Percentiles rank a stretch among this genome's conserved stretches.
Evolutionary conservation across 2,113 vertebrate species (phyloP).

Genomic region (Pygoscelis antarcticus): DNA sequence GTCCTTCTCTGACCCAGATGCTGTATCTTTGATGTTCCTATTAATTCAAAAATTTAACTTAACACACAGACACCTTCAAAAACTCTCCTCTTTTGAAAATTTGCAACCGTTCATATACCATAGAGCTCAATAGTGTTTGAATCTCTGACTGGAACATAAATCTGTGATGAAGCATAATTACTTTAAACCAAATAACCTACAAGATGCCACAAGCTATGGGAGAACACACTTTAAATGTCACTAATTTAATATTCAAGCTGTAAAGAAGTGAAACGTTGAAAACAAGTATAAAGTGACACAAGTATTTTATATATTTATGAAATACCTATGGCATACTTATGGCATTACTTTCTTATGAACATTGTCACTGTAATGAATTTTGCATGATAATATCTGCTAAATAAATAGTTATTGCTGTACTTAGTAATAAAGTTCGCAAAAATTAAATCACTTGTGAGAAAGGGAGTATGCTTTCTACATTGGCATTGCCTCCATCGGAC

Average conservation of each 20-base stretch:
- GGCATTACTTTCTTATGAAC: neutral
- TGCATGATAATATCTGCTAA: neutral
- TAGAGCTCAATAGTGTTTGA: neutral
- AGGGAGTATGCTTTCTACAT: neutral
- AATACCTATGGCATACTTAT: neutral
- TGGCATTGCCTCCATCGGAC: neutral
- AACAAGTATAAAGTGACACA: neutral
- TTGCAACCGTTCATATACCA: neutral
- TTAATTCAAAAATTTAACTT: conserved; percentile 53
- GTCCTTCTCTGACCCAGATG: conserved; percentile 52
- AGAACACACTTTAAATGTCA: conserved; percentile 19
- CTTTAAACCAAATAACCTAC: conserved; percentile 34
- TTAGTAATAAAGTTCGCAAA: neutral
- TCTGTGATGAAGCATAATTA: conserved; percentile 22
- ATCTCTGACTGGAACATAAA: conserved; percentile 22
- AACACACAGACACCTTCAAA: conserved; percentile 51
- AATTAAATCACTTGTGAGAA: neutral
- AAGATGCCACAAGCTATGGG: neutral
- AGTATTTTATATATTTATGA: conserved; percentile 1
- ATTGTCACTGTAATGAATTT: neutral
- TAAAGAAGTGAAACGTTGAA: conserved; percentile 4
- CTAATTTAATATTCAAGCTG: conserved; percentile 29
- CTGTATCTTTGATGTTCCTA: conserved; percentile 41
- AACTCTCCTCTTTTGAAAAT: conserved; percentile 17
- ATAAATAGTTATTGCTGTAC: neutral